Percentiles rank a stretch among this genome's conserved stretches.
Evolutionary conservation across 2,797 vertebrate genomes (phyloP).

Genomic region (Cetoscarus ocellatus): DNA sequence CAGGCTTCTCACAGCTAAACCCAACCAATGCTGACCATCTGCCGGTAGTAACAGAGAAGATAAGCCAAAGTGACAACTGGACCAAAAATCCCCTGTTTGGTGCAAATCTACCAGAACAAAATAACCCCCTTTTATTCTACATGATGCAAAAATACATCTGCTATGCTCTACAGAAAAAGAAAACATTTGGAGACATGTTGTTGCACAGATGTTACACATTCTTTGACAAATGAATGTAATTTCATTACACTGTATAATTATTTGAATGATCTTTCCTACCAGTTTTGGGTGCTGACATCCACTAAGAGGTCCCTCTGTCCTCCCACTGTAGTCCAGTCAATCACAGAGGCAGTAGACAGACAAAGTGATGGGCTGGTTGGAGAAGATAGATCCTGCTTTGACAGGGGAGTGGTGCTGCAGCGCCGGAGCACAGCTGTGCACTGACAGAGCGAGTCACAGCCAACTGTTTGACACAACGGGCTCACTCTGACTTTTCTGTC

Average conservation of each 20-base stretch:
- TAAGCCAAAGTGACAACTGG: slow-evolving; percentile 28
- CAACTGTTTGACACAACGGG: slow-evolving; percentile 60
- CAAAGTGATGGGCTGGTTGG: slow-evolving; percentile 9
- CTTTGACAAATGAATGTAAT: neutral
- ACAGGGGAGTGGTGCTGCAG: slow-evolving; percentile 72
- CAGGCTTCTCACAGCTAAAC: slow-evolving; percentile 38
- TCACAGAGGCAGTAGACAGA: slow-evolving; percentile 40
- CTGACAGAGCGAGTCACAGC: slow-evolving; percentile 62
- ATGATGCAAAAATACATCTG: neutral
- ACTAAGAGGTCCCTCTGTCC: slow-evolving; percentile 37
- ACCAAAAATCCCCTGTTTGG: neutral
- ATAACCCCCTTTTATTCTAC: neutral
- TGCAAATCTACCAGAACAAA: slow-evolving; percentile 21
- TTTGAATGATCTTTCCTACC: slow-evolving; percentile 59
- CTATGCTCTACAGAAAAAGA: no score
- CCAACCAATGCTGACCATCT: slow-evolving; percentile 40
- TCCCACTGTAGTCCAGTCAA: slow-evolving; percentile 52
- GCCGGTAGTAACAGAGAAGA: slow-evolving; percentile 10
- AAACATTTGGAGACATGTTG: neutral
- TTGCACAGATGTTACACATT: slow-evolving; percentile 10
- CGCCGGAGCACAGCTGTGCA: slow-evolving; percentile 45
- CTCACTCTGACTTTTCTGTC: slow-evolving; percentile 64
- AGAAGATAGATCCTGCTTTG: slow-evolving; percentile 72
- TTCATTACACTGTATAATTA: neutral
- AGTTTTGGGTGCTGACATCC: slow-evolving; percentile 57